Evolutionary conservation across 1,140 invertebrate species (phyloP), one percentile per base, ranked within the genome.

Genomic region (Tetraneura akinire): DNA sequence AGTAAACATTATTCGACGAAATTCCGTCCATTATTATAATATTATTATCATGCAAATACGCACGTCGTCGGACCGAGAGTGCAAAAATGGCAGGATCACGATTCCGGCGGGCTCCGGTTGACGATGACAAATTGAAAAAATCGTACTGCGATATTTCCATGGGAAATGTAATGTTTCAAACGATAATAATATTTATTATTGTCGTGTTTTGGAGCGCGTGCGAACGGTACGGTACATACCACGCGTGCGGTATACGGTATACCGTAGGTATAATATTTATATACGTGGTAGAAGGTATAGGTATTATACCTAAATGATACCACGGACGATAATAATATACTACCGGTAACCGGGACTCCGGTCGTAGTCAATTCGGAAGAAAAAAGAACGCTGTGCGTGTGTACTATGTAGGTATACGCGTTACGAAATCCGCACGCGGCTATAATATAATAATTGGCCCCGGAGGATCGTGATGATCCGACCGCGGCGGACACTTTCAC

Each of bases 71-170:
- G 3, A 37, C 32, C n/a, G n/a, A n/a, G n/a, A n/a, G n/a, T n/a
- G n/a, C 62, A 10, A 64, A 64, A 64, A 64, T 42, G 32, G 62
- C 62, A 29, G 32, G 62, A 64, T 64, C 62, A 64, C 62, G 62
- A 42, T 32, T 16, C 16, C 26, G 8, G n/a, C n/a, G n/a, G n/a
- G n/a, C n/a, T n/a, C n/a, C n/a, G n/a, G n/a, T n/a, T 9, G 60
- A 18, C 11, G 60, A 64, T 64, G 62, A 64, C 62, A 64, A 37
- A 64, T 64, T 32, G 32, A 37, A 64, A 64, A 62, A 14, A 6
- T 23, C 57, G 16, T 26, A 1, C 9, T 18, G 18, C 26, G 8
- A 29, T 60, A 29, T n/a, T n/a, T n/a, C n/a, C n/a, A n/a, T n/a
- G n/a, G n/a, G n/a, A n/a, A n/a, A n/a, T n/a, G n/a, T 23, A 23